These are phyloP conservation scores for Neotragus moschatus DNA, from an alignment of 2,113 vertebrate genomes.

Conservation along the genomic window DNA sequence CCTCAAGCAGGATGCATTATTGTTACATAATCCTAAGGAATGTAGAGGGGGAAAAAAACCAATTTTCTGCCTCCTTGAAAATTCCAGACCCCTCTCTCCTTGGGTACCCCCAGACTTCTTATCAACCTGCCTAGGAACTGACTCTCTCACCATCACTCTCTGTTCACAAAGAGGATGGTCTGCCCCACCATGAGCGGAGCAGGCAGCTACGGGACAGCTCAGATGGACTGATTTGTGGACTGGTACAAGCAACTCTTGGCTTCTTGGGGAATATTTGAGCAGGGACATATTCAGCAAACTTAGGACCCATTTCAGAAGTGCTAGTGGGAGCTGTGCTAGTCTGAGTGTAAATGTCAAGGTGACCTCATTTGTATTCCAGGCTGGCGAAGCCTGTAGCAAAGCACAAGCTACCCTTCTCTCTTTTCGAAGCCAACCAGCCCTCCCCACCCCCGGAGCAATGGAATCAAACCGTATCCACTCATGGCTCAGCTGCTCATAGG, in stretches of 20 bases:
- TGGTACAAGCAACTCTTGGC: not conserved
- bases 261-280: not conserved
- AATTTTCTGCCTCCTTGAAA: not conserved
- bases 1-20: not conserved
- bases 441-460: not conserved
- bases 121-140: not conserved
- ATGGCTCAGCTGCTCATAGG: not conserved
- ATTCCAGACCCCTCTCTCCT: not conserved
- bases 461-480: not conserved
- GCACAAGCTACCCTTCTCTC: rapidly evolving
- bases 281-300: not conserved
- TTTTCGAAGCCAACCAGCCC: not conserved
- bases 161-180: not conserved
- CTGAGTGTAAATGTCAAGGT: not conserved
- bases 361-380: not conserved
- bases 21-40: not conserved
- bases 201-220: not conserved
- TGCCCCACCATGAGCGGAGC: not conserved
- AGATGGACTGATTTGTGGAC: not conserved
- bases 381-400: not conserved
- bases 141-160: not conserved
- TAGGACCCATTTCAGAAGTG: not conserved
- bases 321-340: not conserved
- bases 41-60: not conserved
- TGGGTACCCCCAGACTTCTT: not conserved